A percentile compares a stretch with the other conserved stretches of the same genome.
Conservation (phyloP, 2,888 invertebrate species). For the Drosophila conformis region DNA sequence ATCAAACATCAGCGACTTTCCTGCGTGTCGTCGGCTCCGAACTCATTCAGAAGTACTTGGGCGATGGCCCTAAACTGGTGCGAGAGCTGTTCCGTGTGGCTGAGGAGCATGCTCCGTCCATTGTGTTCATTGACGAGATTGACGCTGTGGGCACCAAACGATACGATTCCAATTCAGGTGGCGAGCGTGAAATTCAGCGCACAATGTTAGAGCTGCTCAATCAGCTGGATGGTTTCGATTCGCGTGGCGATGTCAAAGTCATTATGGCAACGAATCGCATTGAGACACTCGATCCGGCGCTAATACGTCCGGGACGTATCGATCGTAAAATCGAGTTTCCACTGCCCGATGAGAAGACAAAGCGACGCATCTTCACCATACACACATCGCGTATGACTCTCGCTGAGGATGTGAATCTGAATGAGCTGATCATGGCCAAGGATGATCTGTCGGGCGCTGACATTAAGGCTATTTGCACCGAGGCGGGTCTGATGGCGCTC, state of each 20-base stretch:
- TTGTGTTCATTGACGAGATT: constrained; percentile 99
- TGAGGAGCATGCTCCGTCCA: constrained; percentile 99
- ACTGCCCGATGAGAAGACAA: constrained; percentile 99
- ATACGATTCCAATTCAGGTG: constrained; percentile 99
- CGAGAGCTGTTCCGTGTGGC: constrained; percentile 99
- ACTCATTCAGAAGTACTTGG: constrained; percentile 99
- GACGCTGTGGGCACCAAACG: constrained; percentile 99
- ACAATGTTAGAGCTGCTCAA: constrained; percentile 99
- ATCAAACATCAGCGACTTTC: constrained; percentile 99
- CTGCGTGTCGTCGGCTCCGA: constrained; percentile 99
- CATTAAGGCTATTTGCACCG: constrained; percentile 99
- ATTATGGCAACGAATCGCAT: constrained; percentile 99
- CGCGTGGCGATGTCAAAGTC: constrained; percentile 97
- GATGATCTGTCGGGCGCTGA: constrained; percentile 99
- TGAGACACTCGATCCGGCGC: constrained; percentile 98
- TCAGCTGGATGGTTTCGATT: constrained; percentile 99
- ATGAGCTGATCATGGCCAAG: constrained; percentile 99
- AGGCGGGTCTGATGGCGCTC: constrained; percentile 98
- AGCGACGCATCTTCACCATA: constrained; percentile 97
- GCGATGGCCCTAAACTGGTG: constrained; percentile 99
- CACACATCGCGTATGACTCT: constrained; percentile 99
- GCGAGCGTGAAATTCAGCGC: constrained; percentile 99
- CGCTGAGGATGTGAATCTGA: constrained; percentile 97
- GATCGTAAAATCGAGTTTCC: constrained; percentile 99
- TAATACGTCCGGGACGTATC: constrained; percentile 99